A percentile compares a stretch with the other conserved stretches of the same genome.
These are phyloP conservation scores for Cotesia glomerata DNA, from an alignment of 1,140 invertebrate genomes.

Conservation along the genomic window DNA sequence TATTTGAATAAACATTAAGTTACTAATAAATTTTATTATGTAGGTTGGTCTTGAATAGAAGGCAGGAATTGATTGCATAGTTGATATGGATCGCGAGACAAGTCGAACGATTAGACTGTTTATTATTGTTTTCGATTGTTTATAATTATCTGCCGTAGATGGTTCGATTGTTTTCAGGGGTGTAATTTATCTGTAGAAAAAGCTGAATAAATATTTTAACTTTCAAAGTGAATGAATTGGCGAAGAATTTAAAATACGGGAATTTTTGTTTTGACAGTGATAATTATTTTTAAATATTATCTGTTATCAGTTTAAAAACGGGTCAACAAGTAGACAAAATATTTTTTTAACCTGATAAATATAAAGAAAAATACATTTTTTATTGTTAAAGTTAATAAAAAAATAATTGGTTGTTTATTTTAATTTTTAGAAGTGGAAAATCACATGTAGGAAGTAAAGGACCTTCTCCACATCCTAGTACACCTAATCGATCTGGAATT, in stretches of 20 bases:
- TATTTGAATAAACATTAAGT: no score
- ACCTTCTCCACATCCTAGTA: conserved; percentile 54
- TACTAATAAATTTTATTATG: background rate
- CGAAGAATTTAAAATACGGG: no score
- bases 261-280: no score
- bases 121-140: background rate
- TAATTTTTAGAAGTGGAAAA: conserved; percentile 53
- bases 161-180: no score
- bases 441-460: conserved; percentile 56
- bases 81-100: background rate
- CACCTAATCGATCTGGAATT: conserved; percentile 54
- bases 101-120: background rate
- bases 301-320: no score
- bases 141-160: background rate
- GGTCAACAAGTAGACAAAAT: no score
- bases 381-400: conserved; percentile 14
- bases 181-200: background rate
- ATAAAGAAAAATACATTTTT: background rate
- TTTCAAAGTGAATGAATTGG: no score
- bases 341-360: no score
- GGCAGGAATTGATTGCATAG: background rate
- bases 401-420: background rate
- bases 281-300: no score
- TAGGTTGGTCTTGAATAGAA: background rate
- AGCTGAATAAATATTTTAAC: background rate